These are phyloP conservation scores for Chelonia mydas DNA, from an alignment of 2,797 vertebrate species.

Conservation along the genomic window DNA sequence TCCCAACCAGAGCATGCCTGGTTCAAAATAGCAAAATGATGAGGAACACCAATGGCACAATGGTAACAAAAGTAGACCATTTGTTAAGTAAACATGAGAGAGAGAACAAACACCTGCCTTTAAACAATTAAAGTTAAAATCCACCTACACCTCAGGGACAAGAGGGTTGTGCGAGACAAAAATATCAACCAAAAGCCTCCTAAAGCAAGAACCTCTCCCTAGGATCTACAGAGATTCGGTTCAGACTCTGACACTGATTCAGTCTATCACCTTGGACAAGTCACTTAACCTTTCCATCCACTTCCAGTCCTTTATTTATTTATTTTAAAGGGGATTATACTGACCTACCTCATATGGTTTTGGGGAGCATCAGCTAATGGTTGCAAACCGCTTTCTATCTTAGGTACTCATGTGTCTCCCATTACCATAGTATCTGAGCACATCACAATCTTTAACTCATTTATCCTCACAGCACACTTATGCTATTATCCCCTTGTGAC, in stretches of 20 bases:
- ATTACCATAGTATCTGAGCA: not conserved
- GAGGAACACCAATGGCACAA: slow-evolving; percentile 14
- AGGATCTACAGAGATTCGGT: not conserved
- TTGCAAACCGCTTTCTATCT: not conserved
- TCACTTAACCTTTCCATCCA: slow-evolving; percentile 36
- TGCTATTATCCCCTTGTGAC: not conserved
- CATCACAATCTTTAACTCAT: not conserved
- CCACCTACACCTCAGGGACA: slow-evolving; percentile 41
- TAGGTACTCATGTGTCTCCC: too few species aligned
- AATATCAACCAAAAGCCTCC: not conserved
- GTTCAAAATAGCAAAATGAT: slow-evolving; percentile 41
- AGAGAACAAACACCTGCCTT: slow-evolving; percentile 44
- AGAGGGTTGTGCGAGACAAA: slow-evolving; percentile 23
- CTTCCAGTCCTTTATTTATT: not conserved
- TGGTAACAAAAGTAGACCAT: not conserved
- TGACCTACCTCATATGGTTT: not conserved
- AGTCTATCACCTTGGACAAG: not conserved
- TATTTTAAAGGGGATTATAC: slow-evolving; percentile 19
- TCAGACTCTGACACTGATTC: not conserved
- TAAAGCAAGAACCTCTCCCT: slow-evolving; percentile 28
- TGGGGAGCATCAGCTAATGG: not conserved
- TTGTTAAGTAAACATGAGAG: slow-evolving; percentile 53
- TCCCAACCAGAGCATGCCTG: not conserved
- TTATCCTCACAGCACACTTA: not conserved
- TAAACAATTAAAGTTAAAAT: slow-evolving; percentile 36